Percentiles rank a stretch among this genome's conserved stretches.
These are phyloP conservation scores for Parnassius apollo DNA, from an alignment of 2,888 invertebrate genomes.

Conservation along the genomic window DNA sequence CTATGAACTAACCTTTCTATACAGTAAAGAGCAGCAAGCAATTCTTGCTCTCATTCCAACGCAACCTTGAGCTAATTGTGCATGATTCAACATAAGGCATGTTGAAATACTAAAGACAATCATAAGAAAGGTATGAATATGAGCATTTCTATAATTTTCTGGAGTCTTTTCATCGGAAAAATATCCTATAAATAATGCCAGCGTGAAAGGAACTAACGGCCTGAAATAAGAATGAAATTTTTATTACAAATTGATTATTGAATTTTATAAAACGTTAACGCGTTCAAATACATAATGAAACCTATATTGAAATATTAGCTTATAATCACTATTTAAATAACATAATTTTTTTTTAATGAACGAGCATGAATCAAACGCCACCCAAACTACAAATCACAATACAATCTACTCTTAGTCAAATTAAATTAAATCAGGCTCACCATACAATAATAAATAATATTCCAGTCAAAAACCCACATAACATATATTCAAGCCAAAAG, in stretches of 20 bases:
- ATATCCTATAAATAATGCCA: too few relatives aligned
- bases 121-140: slow-evolving; percentile 83
- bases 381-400: too few relatives aligned
- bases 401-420: too few relatives aligned
- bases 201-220: slow-evolving; percentile 79
- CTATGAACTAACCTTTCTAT: slow-evolving; percentile 85
- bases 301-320: too few relatives aligned
- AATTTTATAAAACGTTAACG: too few relatives aligned
- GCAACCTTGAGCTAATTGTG: slow-evolving; percentile 77
- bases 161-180: too few relatives aligned
- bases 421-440: too few relatives aligned
- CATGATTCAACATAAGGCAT: slow-evolving; percentile 84
- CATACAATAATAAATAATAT: slow-evolving; percentile 37
- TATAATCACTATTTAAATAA: too few relatives aligned
- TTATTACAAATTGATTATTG: too few relatives aligned
- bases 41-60: slow-evolving; percentile 90
- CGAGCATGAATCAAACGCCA: too few relatives aligned
- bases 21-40: slow-evolving; percentile 89
- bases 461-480: slow-evolving; percentile 81
- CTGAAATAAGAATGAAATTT: slow-evolving; percentile 60
- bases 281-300: too few relatives aligned
- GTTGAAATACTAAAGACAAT: slow-evolving; percentile 80
- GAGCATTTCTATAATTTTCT: slow-evolving; percentile 77
- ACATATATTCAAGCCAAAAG: slow-evolving; percentile 81
- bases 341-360: too few relatives aligned